These are phyloP conservation scores for Plectus sambesii DNA, from an alignment of 1,140 invertebrate species.

Conservation along the genomic window DNA sequence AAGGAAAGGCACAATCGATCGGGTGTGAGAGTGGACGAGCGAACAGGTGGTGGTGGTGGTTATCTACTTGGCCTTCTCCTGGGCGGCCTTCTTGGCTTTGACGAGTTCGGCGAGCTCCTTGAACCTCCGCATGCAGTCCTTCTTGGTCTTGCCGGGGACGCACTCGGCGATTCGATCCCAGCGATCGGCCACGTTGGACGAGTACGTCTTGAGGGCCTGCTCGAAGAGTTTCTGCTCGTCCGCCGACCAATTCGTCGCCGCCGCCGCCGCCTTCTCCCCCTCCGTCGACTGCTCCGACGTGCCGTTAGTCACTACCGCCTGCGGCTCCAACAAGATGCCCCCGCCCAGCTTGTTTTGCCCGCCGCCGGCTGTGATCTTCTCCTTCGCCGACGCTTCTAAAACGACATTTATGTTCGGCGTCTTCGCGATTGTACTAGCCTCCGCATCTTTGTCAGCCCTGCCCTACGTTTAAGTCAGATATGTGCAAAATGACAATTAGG, in stretches of 20 bases:
- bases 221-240: slow-evolving; percentile 56
- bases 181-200: slow-evolving; percentile 66
- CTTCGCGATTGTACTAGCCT: too few relatives aligned
- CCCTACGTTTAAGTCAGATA: too few relatives aligned
- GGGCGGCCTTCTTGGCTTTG: slow-evolving; percentile 58
- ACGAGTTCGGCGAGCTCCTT: slow-evolving; percentile 55
- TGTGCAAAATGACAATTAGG: too few relatives aligned
- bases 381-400: slow-evolving; percentile 44
- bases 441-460: too few relatives aligned
- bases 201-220: slow-evolving; percentile 88
- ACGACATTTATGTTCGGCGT: too few relatives aligned
- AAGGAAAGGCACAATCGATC: too few relatives aligned
- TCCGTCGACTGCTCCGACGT: slow-evolving; percentile 4
- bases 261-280: slow-evolving; percentile 43
- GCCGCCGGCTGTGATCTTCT: slow-evolving; percentile 45
- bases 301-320: background rate
- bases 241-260: slow-evolving; percentile 23
- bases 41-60: slow-evolving; percentile 3
- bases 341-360: slow-evolving; percentile 21
- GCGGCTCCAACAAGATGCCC: slow-evolving; percentile 4
- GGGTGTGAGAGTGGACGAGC: slow-evolving; percentile 5
- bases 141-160: slow-evolving; percentile 73
- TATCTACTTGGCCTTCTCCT: slow-evolving; percentile 47
- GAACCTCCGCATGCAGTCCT: slow-evolving; percentile 89
- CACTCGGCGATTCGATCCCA: slow-evolving; percentile 89